Conservation (phyloP, 1,140 invertebrate species). For the Drosophila funebris region DNA sequence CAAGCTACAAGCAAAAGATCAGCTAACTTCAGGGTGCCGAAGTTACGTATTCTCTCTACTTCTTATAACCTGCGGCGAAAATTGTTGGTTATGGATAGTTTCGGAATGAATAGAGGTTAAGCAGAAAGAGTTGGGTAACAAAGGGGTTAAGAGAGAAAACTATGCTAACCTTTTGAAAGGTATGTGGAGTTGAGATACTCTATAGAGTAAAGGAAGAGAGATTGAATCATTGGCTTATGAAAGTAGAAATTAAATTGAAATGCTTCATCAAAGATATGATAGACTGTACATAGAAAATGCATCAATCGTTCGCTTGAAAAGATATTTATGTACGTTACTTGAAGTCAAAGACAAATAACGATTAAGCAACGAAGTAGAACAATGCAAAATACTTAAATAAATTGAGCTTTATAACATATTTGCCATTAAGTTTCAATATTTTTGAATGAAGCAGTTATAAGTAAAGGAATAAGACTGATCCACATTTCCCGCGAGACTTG, state of each 20-base stretch:
- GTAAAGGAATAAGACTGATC: too few relatives aligned
- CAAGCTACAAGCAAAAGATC: background rate
- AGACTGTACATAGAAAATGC: background rate
- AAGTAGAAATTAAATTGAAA: background rate
- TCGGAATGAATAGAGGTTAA: background rate
- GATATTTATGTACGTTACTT: background rate
- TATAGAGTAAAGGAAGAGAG: background rate
- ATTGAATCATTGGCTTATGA: background rate
- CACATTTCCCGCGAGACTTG: too few relatives aligned
- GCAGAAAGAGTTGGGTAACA: slow-evolving; percentile 18
- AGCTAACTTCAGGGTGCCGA: background rate
- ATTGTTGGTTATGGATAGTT: slow-evolving; percentile 54
- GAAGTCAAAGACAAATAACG: too few relatives aligned
- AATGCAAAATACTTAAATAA: too few relatives aligned
- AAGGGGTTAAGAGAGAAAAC: slow-evolving; percentile 26
- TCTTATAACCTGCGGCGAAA: slow-evolving; percentile 58
- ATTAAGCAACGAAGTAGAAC: too few relatives aligned
- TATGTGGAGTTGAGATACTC: background rate
- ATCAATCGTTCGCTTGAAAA: background rate
- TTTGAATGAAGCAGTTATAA: too few relatives aligned
- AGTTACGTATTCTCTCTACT: background rate
- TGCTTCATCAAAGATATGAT: background rate
- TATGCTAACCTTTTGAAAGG: background rate
- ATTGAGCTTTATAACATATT: too few relatives aligned
- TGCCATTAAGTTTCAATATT: too few relatives aligned